Conservation (phyloP, 2,888 invertebrate species). For the Apoda limacodes region DNA sequence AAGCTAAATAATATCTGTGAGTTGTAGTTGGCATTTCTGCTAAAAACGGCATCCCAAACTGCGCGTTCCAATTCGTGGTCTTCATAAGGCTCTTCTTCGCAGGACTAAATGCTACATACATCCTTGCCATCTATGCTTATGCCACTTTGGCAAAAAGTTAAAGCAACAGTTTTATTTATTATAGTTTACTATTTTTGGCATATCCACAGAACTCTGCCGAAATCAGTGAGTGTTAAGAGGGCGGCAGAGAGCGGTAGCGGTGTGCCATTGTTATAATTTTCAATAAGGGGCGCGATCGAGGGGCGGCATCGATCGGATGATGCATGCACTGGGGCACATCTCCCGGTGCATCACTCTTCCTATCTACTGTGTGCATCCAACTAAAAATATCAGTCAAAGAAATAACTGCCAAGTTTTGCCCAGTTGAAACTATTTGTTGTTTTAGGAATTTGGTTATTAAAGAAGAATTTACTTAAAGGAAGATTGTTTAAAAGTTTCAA, state of each 20-base stretch:
- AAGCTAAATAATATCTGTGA: no score
- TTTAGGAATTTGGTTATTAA: no score
- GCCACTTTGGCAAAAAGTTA: neutral
- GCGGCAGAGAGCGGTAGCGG: constrained; percentile 38
- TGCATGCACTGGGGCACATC: constrained; percentile 29
- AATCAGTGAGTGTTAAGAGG: constrained; percentile 70
- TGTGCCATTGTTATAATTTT: constrained; percentile 71
- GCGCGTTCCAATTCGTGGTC: no score
- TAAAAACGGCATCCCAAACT: no score
- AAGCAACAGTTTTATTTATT: constrained; percentile 1
- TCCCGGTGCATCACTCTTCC: constrained; percentile 30
- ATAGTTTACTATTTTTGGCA: constrained; percentile 18
- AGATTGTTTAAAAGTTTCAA: no score
- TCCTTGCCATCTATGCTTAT: no score
- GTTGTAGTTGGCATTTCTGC: no score
- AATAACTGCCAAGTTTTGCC: no score
- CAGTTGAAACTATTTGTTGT: no score
- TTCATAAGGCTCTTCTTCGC: no score
- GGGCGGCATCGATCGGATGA: constrained; percentile 57
- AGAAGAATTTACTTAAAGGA: no score
- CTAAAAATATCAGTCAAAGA: constrained; percentile 56
- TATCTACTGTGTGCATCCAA: constrained; percentile 55
- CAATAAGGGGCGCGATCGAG: constrained; percentile 68
- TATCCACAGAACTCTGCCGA: constrained; percentile 54
- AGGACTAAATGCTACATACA: no score